Base-by-base conservation (phyloP, 1,140 invertebrate genomes). In the Neodiprion fabricii region DNA sequence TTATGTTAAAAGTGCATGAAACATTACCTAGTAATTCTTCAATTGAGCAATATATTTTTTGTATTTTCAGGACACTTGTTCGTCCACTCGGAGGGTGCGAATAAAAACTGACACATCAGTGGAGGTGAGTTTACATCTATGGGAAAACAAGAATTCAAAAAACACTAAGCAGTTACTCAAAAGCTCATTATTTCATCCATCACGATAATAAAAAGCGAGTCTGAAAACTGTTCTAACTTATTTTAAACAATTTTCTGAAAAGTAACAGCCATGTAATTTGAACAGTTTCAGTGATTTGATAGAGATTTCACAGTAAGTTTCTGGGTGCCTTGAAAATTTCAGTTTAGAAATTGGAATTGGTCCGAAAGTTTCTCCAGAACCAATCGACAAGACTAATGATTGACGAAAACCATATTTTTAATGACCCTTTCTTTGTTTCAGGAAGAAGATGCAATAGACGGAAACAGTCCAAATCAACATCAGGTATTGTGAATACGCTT, bases 1-100 rank as follows among this genome's bases (percentile, higher is more conserved):
- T 40, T 40, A 40, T 5, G 28, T 5, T 40, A 40, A 40, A 40
- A 40, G 28, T 40, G 1, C 28, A 40, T 40, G 2, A 40, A 40
- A 40, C 28, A 40, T 40, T 3, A 40, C 28, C 17, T 21, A 21
- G 17, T 21, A 40, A 40, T 3, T 5, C 28, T 40, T 40, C 28
- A 40, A 40, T 40, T 40, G 1, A 40, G 28, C 28, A 40, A 40
- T 40, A 12, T 48, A 68, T 17, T 67, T n/a, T 72, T 67, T 47
- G 50, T 23, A 71, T 67, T 67, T 67, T 72, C 28, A n/a, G 53
- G 53, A 61, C 4, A 61, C 53, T 12, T 72, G 11, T 72, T 78
- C 47, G 69, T 50, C 71, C 11, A 10, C 73, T 28, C 74, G 70
- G 72, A 76, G 71, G 74, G 76, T 78, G 14, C 74, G 69, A 71